phyloP scores from a whole-genome alignment of 2,113 vertebrate species.

The zebrafish (Danio rerio) region DNA sequence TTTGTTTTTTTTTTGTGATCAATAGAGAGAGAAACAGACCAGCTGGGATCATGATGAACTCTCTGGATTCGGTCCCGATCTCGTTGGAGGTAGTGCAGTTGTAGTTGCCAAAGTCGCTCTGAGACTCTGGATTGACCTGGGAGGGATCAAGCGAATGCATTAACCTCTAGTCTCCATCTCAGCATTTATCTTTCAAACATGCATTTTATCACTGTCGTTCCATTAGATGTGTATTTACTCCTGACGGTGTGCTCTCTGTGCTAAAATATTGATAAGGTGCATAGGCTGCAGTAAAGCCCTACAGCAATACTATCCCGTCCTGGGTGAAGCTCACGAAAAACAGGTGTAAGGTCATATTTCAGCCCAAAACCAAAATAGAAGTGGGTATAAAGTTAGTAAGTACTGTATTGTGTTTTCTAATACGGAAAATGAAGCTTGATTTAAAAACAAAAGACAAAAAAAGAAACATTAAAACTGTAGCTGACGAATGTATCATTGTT shows the following conservation, averaged over 20 bases:
- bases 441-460: too few relatives aligned
- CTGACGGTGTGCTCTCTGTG: conserved; percentile 60
- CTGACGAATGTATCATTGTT: background rate
- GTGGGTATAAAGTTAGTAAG: background rate
- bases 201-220: conserved; percentile 55
- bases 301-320: conserved; percentile 64
- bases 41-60: conserved; percentile 97
- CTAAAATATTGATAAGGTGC: conserved; percentile 72
- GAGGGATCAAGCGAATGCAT: conserved; percentile 36
- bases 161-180: conserved; percentile 42
- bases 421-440: background rate
- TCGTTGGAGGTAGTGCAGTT: conserved; percentile 96
- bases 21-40: conserved; percentile 76
- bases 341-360: background rate
- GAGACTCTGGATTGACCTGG: conserved; percentile 92
- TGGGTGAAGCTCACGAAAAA: conserved; percentile 20
- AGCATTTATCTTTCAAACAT: conserved; percentile 5
- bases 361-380: conserved; percentile 1
- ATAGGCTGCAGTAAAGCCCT: conserved; percentile 35
- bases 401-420: too few relatives aligned
- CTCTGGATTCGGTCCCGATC: conserved; percentile 94
- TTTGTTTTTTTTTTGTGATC: conserved; percentile 27
- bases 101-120: conserved; percentile 97
- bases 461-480: background rate
- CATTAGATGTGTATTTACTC: conserved; percentile 73